These are phyloP conservation scores for Cherax quadricarinatus DNA, from an alignment of 1,140 invertebrate species.

Conservation along the genomic window DNA sequence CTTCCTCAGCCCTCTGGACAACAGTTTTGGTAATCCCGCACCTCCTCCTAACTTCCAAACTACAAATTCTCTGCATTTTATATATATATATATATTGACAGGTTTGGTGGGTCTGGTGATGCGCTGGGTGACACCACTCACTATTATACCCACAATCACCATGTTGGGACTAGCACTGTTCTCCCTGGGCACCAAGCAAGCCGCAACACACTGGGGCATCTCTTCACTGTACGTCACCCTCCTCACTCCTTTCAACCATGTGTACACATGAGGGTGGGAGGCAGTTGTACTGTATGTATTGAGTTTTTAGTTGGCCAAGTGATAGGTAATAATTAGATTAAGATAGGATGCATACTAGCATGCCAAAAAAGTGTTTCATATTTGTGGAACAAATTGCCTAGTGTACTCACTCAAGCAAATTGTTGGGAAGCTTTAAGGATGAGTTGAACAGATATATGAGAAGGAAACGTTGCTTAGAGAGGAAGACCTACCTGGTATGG, in stretches of 20 bases:
- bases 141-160: constrained; percentile 45
- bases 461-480: no score
- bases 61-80: no score
- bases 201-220: constrained; percentile 67
- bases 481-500: no score
- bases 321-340: neutral
- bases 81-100: neutral
- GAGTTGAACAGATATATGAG: neutral
- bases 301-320: neutral
- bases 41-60: no score
- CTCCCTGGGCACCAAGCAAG: constrained; percentile 5
- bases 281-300: neutral
- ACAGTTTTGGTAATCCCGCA: no score
- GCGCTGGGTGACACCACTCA: constrained; percentile 36
- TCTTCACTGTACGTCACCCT: neutral
- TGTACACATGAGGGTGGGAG: no score
- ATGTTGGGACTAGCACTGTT: constrained; percentile 64
- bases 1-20: no score
- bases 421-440: no score
- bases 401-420: no score
- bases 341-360: no score
- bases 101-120: constrained; percentile 45
- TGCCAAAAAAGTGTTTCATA: no score
- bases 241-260: neutral
- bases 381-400: no score